Evolutionary conservation across 2,797 vertebrate genomes (phyloP).

Genomic region (Falco columbarius): DNA sequence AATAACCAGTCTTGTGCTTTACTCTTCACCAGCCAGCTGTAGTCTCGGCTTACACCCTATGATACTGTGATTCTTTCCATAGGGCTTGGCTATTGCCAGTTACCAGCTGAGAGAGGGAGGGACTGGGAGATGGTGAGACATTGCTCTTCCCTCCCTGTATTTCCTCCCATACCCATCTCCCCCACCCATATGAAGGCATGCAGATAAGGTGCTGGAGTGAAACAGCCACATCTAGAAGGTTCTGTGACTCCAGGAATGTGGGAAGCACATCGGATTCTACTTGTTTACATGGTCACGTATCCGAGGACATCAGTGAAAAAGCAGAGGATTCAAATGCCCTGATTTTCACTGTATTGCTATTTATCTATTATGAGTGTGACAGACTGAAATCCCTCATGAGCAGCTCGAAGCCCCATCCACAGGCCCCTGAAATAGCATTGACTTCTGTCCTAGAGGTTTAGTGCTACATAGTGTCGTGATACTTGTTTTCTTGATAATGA

Average conservation of each 20-base stretch:
- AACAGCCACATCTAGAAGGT: background rate
- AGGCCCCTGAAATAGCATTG: background rate
- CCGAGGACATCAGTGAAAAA: background rate
- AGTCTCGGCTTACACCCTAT: background rate
- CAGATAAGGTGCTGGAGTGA: background rate
- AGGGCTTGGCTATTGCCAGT: background rate
- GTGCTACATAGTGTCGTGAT: background rate
- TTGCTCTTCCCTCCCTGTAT: background rate
- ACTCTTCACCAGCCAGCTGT: background rate
- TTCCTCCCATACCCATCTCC: background rate
- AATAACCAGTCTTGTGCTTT: background rate
- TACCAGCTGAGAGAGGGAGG: background rate
- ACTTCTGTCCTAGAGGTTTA: background rate
- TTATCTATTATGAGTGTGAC: background rate
- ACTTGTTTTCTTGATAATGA: background rate
- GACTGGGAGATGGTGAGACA: background rate
- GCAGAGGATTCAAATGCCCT: background rate
- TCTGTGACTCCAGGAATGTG: background rate
- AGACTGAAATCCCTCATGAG: background rate
- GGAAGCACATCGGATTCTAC: background rate
- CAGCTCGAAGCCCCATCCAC: background rate
- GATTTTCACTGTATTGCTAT: background rate
- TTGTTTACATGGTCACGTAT: accelerated
- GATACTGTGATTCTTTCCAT: background rate
- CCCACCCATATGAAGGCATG: background rate